Evolutionary conservation across 2,888 invertebrate genomes (phyloP).

Genomic region (Gastrophysa polygoni): DNA sequence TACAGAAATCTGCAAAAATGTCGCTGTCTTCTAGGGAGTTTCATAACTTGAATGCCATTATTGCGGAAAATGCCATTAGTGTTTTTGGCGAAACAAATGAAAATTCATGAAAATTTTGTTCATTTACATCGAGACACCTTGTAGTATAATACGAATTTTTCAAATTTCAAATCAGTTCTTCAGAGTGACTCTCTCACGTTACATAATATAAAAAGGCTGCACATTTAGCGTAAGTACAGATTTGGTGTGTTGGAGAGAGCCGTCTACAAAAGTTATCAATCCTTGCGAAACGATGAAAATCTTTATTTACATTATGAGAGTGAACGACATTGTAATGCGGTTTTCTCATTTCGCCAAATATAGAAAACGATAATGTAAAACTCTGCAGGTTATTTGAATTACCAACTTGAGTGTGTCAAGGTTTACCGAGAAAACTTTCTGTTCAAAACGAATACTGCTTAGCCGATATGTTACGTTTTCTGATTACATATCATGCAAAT

Average conservation of each 20-base stretch:
- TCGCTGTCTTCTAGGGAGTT: no score
- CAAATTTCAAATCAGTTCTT: no score
- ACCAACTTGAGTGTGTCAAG: constrained; percentile 29
- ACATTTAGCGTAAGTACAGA: no score
- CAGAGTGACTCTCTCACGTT: no score
- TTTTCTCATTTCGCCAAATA: constrained; percentile 31
- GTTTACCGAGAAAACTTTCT: constrained; percentile 8
- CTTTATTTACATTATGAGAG: neutral
- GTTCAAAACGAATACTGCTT: neutral
- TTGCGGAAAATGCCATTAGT: no score
- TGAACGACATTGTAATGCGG: neutral
- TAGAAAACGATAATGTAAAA: constrained; percentile 22
- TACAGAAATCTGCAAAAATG: no score
- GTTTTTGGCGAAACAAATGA: no score
- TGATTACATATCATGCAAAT: neutral
- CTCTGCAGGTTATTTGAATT: constrained; percentile 25
- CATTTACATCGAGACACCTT: no score
- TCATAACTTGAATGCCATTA: no score
- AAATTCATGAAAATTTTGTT: no score
- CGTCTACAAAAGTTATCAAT: neutral
- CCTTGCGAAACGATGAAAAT: neutral
- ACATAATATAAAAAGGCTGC: no score
- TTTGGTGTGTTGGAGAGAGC: neutral
- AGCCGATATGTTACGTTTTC: neutral
- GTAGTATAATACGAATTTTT: no score